A percentile compares a stretch with the other conserved stretches of the same genome.
phyloP scores from a whole-genome alignment of 2,797 vertebrate species.

The Stomatorhinus walkeri region DNA sequence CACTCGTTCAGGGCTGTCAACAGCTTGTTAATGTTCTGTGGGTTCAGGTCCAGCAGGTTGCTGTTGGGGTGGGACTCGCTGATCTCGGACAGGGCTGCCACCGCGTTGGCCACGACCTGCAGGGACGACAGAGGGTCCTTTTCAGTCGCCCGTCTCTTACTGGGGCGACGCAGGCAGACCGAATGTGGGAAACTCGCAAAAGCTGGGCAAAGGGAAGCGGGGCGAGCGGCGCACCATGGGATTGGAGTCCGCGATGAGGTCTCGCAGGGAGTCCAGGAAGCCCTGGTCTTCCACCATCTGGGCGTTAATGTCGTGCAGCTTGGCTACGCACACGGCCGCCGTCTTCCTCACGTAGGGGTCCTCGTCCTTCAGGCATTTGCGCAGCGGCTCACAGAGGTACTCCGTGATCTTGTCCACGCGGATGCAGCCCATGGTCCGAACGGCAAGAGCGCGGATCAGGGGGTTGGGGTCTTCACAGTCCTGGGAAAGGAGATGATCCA shows the following conservation, averaged over 20 bases:
- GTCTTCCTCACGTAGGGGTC: constrained; percentile 97
- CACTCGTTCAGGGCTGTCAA: constrained; percentile 93
- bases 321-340: constrained; percentile 92
- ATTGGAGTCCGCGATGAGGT: constrained; percentile 96
- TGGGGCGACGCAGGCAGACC: background rate
- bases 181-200: background rate
- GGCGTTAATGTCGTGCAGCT: constrained; percentile 96
- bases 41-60: constrained; percentile 90
- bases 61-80: constrained; percentile 95
- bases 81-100: constrained; percentile 91
- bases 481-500: constrained; percentile 47
- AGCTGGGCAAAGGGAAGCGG: too few species aligned
- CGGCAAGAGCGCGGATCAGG: constrained; percentile 88
- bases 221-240: constrained; percentile 74
- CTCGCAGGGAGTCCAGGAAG: constrained; percentile 90
- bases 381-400: constrained; percentile 92
- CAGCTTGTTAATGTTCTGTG: constrained; percentile 95
- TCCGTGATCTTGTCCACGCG: constrained; percentile 96
- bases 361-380: constrained; percentile 96
- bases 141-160: background rate
- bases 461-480: constrained; percentile 98
- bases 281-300: constrained; percentile 99
- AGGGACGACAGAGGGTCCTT: background rate
- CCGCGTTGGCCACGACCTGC: constrained; percentile 91
- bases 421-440: constrained; percentile 98